phyloP scores from a whole-genome alignment of 2,797 vertebrate genomes.

The Selene dorsalis region DNA sequence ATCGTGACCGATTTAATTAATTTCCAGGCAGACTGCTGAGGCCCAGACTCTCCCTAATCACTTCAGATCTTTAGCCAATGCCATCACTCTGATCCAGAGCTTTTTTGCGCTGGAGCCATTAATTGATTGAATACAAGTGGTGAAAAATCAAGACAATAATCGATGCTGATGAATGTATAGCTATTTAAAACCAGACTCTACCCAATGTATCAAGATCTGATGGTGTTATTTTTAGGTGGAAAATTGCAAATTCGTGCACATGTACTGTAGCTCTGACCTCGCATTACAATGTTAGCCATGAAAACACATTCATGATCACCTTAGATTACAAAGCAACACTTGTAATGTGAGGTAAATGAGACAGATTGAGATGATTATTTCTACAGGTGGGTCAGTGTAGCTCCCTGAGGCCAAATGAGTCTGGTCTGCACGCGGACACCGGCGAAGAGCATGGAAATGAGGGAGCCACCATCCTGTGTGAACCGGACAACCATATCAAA shows the following conservation, averaged over 20 bases:
- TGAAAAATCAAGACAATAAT: constrained; percentile 45
- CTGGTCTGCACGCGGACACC: neutral
- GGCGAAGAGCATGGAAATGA: neutral
- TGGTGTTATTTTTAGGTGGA: constrained; percentile 16
- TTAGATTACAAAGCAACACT: neutral
- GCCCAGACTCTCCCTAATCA: constrained; percentile 73
- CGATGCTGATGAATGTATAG: constrained; percentile 22
- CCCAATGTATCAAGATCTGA: constrained; percentile 1
- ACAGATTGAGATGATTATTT: neutral
- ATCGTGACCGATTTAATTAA: constrained; percentile 78
- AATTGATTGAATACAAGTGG: constrained; percentile 67
- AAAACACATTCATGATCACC: neutral
- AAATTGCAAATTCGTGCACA: neutral
- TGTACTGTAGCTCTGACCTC: constrained; percentile 42
- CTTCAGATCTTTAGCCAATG: constrained; percentile 70
- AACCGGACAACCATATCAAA: neutral
- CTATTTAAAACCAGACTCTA: neutral
- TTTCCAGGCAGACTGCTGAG: constrained; percentile 69
- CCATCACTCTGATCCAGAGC: constrained; percentile 64
- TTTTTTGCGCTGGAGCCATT: constrained; percentile 47
- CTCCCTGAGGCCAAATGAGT: constrained; percentile 2
- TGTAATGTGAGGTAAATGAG: neutral
- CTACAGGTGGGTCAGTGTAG: constrained; percentile 27
- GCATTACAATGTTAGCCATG: neutral
- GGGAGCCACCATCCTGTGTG: neutral